These are phyloP conservation scores for Colostygia pectinataria DNA, from an alignment of 2,888 invertebrate genomes.

Conservation along the genomic window DNA sequence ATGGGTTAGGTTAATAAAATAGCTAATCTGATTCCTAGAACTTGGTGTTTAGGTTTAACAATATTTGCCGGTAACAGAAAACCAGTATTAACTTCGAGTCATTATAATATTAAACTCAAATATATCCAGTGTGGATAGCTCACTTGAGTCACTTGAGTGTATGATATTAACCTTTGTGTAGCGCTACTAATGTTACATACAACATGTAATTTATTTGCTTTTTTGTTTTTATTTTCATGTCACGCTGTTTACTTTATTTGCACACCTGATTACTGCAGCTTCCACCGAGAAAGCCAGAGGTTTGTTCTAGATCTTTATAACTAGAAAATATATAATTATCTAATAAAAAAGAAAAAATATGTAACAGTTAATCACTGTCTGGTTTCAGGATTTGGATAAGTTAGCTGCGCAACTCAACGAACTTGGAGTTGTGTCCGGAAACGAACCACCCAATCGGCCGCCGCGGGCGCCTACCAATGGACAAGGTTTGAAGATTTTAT, in stretches of 20 bases:
- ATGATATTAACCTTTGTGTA: constrained; percentile 5
- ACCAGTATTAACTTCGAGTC: no score
- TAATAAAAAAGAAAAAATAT: no score
- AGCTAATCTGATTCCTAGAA: no score
- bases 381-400: constrained; percentile 95
- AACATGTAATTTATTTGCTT: constrained; percentile 58
- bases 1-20: no score
- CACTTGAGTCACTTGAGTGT: no score
- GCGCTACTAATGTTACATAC: not conserved
- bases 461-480: constrained; percentile 76
- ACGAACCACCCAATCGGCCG: constrained; percentile 84
- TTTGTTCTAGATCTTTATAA: constrained; percentile 77
- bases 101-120: no score
- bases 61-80: no score
- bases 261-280: constrained; percentile 84
- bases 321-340: constrained; percentile 13
- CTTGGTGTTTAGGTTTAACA: no score
- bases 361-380: constrained; percentile 10
- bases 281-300: constrained; percentile 95
- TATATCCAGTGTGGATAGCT: no score
- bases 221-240: constrained; percentile 76
- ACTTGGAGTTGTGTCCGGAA: constrained; percentile 91
- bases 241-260: constrained; percentile 80
- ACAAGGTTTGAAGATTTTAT: constrained; percentile 57
- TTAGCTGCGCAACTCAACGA: constrained; percentile 98